Percentiles rank a stretch among this genome's conserved stretches.
These are phyloP conservation scores for Lagopus leucura DNA, from an alignment of 2,113 vertebrate genomes.

Conservation along the genomic window DNA sequence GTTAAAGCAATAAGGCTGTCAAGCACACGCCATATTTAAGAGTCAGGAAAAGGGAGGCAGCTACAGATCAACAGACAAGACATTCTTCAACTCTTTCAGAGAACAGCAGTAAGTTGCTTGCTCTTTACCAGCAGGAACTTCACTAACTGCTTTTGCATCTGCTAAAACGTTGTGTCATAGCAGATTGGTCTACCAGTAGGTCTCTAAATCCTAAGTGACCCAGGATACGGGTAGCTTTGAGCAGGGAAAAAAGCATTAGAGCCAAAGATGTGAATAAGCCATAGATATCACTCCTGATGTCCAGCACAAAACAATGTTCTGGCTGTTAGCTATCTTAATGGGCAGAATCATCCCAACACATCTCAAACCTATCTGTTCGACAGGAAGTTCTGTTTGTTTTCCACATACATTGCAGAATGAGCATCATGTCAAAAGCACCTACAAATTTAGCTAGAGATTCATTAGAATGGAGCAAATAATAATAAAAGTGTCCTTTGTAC, in stretches of 20 bases:
- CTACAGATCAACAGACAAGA: not conserved
- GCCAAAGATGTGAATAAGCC: constrained; percentile 12
- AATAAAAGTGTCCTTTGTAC: constrained; percentile 66
- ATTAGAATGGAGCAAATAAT: not conserved
- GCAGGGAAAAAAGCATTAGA: constrained; percentile 26
- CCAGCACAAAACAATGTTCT: not conserved
- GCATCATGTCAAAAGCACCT: not conserved
- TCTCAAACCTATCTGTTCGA: not conserved
- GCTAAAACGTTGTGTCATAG: not conserved
- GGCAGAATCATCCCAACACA: not conserved
- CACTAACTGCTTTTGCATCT: not conserved
- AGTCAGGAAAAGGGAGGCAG: constrained; percentile 5
- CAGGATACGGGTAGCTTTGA: constrained; percentile 22
- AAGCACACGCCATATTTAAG: not conserved
- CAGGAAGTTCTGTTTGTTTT: not conserved
- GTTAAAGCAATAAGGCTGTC: not conserved
- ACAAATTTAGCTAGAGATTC: not conserved
- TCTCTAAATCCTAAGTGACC: constrained; percentile 27
- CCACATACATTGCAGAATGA: not conserved
- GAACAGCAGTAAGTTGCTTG: not conserved
- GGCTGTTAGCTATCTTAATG: not conserved
- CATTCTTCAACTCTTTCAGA: not conserved
- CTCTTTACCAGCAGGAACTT: not conserved
- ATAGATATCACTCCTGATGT: not conserved
- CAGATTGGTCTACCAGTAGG: not conserved